Evolutionary conservation across 2,797 vertebrate species (phyloP), one percentile per base, ranked within the genome.

Genomic region (Hephaestus fuliginosus): DNA sequence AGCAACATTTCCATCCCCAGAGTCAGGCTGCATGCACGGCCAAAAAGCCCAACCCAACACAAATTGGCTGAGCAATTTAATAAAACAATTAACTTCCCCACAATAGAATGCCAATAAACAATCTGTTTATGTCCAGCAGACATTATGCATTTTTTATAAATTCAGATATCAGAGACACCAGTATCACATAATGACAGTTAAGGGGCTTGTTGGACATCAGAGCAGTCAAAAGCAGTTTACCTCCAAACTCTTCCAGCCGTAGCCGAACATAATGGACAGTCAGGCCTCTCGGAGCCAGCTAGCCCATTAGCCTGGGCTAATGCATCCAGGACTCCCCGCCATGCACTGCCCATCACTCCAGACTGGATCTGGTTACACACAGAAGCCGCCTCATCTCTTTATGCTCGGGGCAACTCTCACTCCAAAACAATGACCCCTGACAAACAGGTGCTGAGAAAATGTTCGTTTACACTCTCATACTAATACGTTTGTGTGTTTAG

Each of bases 301-400:
- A 83, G 78, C 86, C 93, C 93, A 95, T 95, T 94, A 94, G 85
- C 83, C 71, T 9, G 74, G 69, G 82, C 89, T 93, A 90, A 93
- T 93, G 92, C 85, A 55, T 81, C 86, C 86, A 86, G 73, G 69
- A 80, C 82, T 88, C 86, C 78, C 57, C 2, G 48, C 86, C 84
- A 89, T 84, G 78, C 62, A 13, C 83, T 87, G 86, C 90, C 89
- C 90, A 89, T 92, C 91, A 90, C 90, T 89, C 80, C 74, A 57
- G 62, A 68, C 78, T 22, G 69, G 88, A 91, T 94, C 91, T 85
- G 68, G 86, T 94, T 94, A 93, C 93, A 93, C 83, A 82, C 75
- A 75, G 68, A 76, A 86, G 83, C 89, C 60, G 60, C 82, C 76
- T 80, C 88, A 61, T 84, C 80, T 80, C 70, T 82, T 77, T 82